These are phyloP conservation scores for Acropora yongei DNA, from an alignment of 64 coral and sea anemone genomes.

Conservation along the genomic window DNA sequence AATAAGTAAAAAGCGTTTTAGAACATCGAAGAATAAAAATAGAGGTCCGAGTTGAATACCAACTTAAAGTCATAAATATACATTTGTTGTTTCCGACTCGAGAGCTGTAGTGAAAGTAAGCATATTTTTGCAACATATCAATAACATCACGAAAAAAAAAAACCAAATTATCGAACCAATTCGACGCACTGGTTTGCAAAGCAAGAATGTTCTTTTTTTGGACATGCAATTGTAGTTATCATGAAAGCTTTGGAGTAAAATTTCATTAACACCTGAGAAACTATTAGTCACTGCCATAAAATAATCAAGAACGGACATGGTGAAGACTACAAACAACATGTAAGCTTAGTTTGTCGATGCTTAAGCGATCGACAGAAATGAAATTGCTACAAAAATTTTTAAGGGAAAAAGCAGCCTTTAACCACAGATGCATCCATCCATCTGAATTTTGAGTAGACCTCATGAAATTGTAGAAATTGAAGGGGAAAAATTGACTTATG, in stretches of 20 bases:
- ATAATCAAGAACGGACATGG: background rate
- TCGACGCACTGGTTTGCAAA: background rate
- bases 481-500: background rate
- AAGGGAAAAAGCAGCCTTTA: background rate
- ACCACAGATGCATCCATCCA: constrained; percentile 5
- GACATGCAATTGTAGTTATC: background rate
- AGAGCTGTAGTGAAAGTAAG: background rate
- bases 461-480: background rate
- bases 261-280: constrained; percentile 1
- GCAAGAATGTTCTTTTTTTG: background rate
- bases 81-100: constrained; percentile 14
- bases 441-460: constrained; percentile 32
- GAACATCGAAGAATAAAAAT: background rate
- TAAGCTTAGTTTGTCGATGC: no score
- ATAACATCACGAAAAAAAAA: background rate
- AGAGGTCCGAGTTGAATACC: background rate
- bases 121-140: background rate
- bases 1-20: background rate
- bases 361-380: background rate
- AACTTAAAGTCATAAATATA: constrained; percentile 33
- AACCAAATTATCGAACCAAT: background rate
- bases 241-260: constrained; percentile 16
- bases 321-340: background rate
- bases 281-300: background rate
- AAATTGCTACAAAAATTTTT: constrained; percentile 13